Conservation (phyloP, 2,797 vertebrate genomes). For the Odontamblyopus lacepedii region DNA sequence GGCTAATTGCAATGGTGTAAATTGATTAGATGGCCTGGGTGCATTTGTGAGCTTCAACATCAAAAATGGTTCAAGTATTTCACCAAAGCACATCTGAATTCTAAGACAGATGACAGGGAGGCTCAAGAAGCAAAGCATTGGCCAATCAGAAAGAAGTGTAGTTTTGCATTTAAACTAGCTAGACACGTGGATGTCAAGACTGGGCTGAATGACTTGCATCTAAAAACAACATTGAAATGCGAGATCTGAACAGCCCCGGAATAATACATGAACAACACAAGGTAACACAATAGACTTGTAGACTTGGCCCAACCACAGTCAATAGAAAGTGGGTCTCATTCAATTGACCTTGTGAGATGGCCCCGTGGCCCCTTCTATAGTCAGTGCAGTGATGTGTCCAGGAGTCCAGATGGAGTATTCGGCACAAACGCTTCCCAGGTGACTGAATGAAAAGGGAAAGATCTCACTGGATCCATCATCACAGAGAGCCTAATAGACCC, state of each 20-base stretch:
- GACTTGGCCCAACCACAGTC: neutral
- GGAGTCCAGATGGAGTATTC: conserved; percentile 16
- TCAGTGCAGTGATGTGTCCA: conserved; percentile 23
- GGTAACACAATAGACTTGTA: neutral
- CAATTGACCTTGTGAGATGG: conserved; percentile 56
- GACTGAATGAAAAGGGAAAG: conserved; percentile 51
- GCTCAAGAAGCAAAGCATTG: neutral
- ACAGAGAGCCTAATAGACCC: conserved; percentile 62
- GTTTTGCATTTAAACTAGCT: neutral
- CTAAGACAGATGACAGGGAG: neutral
- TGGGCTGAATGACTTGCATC: neutral
- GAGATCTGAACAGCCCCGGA: neutral
- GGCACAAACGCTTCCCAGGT: conserved; percentile 43
- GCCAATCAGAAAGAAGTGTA: neutral
- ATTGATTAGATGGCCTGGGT: too few species aligned
- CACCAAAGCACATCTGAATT: neutral
- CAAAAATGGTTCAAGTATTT: neutral
- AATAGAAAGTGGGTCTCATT: conserved; percentile 18
- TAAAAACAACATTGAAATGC: neutral
- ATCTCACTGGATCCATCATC: conserved; percentile 66
- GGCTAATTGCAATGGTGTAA: neutral
- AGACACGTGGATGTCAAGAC: neutral
- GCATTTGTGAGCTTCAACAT: neutral
- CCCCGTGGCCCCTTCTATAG: conserved; percentile 16
- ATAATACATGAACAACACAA: neutral